These are phyloP conservation scores for Strigamia transsilvanica DNA, from an alignment of 2,888 invertebrate species.

Conservation along the genomic window DNA sequence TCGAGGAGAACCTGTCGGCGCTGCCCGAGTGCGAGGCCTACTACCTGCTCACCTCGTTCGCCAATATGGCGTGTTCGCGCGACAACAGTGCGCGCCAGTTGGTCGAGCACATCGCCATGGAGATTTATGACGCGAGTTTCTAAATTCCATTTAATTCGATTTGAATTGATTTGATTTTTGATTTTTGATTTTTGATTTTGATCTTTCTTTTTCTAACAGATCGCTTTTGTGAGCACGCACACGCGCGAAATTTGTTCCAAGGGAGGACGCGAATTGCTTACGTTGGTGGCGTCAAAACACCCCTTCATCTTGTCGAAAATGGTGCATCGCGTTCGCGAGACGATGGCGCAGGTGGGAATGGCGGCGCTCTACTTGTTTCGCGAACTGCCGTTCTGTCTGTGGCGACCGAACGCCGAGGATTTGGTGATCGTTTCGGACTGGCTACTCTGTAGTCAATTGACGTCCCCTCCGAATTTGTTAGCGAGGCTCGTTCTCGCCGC, in stretches of 20 bases:
- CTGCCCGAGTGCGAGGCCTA: conserved; percentile 78
- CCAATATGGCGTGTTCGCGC: conserved; percentile 79
- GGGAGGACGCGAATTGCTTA: conserved; percentile 75
- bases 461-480: conserved; percentile 73
- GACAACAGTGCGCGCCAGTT: conserved; percentile 71
- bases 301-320: conserved; percentile 75
- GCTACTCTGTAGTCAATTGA: conserved; percentile 72
- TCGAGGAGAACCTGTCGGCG: conserved; percentile 72
- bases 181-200: not conserved
- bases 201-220: conserved; percentile 64
- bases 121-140: conserved; percentile 74
- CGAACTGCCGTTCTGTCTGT: conserved; percentile 75
- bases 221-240: conserved; percentile 75
- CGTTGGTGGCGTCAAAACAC: conserved; percentile 75
- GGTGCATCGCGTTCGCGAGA: conserved; percentile 63
- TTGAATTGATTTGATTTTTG: not conserved
- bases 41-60: conserved; percentile 79
- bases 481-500: conserved; percentile 75
- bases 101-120: conserved; percentile 72
- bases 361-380: conserved; percentile 75
- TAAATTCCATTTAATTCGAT: no score
- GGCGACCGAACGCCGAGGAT: conserved; percentile 75
- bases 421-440: conserved; percentile 72
- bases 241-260: conserved; percentile 79
- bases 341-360: conserved; percentile 55